A percentile compares a stretch with the other conserved stretches of the same genome.
phyloP scores from a whole-genome alignment of 2,797 vertebrate genomes.

The Dendrocincla fuliginosa region DNA sequence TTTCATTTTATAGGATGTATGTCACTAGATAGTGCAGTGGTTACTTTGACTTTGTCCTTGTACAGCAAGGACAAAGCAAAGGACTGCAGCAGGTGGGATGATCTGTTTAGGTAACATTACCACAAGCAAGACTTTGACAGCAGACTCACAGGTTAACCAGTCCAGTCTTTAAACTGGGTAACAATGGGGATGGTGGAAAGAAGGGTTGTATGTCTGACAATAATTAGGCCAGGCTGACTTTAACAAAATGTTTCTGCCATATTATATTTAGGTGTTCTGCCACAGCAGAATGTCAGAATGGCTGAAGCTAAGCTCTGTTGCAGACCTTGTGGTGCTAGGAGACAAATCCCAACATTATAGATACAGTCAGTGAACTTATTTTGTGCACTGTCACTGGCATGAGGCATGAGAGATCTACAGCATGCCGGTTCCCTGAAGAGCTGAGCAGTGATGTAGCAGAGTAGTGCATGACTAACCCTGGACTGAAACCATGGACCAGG shows the following conservation, averaged over 20 bases:
- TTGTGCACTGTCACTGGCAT: neutral
- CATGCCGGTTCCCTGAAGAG: neutral
- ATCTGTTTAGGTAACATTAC: neutral
- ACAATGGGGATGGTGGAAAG: neutral
- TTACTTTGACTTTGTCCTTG: neutral
- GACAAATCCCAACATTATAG: neutral
- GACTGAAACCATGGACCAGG: neutral
- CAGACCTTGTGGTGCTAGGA: neutral
- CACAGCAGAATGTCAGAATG: neutral
- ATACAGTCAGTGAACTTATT: neutral
- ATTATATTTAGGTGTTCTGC: neutral
- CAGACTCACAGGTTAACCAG: neutral
- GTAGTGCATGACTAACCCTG: neutral
- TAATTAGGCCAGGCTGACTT: neutral
- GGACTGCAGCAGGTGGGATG: neutral
- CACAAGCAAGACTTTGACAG: neutral
- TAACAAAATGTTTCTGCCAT: neutral
- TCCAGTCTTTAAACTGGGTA: neutral
- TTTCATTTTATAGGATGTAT: neutral
- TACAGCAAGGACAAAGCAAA: neutral
- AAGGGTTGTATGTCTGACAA: neutral
- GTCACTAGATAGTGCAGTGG: neutral
- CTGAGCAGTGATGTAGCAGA: neutral
- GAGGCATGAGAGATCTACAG: neutral
- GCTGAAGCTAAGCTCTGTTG: neutral